Conservation (phyloP, 64 coral and sea anemone species). For the Pocillopora damicornis region DNA sequence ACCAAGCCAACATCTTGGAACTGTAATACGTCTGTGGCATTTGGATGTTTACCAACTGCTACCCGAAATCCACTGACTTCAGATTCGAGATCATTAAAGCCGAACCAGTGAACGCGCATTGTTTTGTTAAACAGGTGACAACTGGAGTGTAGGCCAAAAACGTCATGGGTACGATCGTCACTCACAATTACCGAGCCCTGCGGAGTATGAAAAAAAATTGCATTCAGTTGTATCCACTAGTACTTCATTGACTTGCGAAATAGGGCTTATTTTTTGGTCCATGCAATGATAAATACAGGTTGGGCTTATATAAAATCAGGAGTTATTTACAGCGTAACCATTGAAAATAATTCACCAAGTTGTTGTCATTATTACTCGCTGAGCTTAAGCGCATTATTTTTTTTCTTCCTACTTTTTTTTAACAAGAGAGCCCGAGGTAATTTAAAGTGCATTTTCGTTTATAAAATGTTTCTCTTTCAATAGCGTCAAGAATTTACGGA, state of each 20-base stretch:
- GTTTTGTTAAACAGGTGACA: slow-evolving; percentile 63
- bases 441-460: too few species aligned
- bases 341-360: too few species aligned
- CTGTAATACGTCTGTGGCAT: slow-evolving; percentile 27
- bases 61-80: slow-evolving; percentile 50
- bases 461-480: too few species aligned
- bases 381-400: too few species aligned
- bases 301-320: too few species aligned
- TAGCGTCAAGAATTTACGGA: too few species aligned
- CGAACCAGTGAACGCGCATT: slow-evolving; percentile 51
- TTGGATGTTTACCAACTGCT: slow-evolving; percentile 49
- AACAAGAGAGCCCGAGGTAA: too few species aligned
- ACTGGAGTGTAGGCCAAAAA: slow-evolving; percentile 49
- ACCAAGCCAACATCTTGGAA: slow-evolving; percentile 52
- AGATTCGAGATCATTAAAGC: slow-evolving; percentile 62
- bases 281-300: too few species aligned
- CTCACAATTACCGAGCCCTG: slow-evolving; percentile 51
- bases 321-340: too few species aligned
- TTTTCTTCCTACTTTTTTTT: too few species aligned
- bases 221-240: neutral
- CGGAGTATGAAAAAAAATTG: neutral
- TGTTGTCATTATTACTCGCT: too few species aligned
- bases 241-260: neutral
- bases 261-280: too few species aligned
- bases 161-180: slow-evolving; percentile 48